Conservation (phyloP, 2,797 vertebrate genomes). For the Hyperoplus immaculatus region DNA sequence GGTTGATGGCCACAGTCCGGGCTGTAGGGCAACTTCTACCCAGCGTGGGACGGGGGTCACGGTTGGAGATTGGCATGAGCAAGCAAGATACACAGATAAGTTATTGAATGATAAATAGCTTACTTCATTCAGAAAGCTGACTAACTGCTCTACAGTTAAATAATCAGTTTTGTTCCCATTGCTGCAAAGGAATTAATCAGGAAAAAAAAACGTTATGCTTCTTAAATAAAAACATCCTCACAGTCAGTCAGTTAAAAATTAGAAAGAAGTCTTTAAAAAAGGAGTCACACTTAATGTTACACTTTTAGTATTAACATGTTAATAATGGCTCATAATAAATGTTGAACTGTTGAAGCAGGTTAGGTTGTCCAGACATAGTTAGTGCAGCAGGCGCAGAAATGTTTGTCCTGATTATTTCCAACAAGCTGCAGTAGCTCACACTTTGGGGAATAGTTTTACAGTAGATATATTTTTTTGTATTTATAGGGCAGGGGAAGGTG, state of each 20-base stretch:
- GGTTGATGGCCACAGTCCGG: constrained; percentile 23
- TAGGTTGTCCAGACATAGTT: constrained; percentile 89
- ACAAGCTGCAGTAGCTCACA: constrained; percentile 53
- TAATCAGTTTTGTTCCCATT: constrained; percentile 99
- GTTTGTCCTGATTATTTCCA: constrained; percentile 60
- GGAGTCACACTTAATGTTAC: constrained; percentile 48
- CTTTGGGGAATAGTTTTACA: constrained; percentile 24
- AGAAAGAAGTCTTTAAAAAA: constrained; percentile 59
- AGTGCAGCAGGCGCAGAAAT: constrained; percentile 90
- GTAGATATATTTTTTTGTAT: not conserved
- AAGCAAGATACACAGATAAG: constrained; percentile 92
- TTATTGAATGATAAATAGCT: constrained; percentile 99
- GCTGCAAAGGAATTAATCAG: constrained; percentile 99
- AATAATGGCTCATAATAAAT: constrained; percentile 81
- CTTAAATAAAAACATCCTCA: constrained; percentile 71
- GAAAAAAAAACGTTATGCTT: constrained; percentile 83
- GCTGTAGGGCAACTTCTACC: constrained; percentile 76
- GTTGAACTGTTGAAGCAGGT: constrained; percentile 88
- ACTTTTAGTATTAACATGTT: constrained; percentile 68
- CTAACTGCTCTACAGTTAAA: constrained; percentile 99
- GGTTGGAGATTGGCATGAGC: constrained; percentile 40
- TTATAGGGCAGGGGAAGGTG: constrained; percentile 11
- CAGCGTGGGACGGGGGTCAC: constrained; percentile 21
- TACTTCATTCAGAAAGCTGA: constrained; percentile 99
- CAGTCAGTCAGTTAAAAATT: constrained; percentile 67